These are phyloP conservation scores for Drosophila borborema DNA, from an alignment of 2,888 invertebrate genomes.

Conservation along the genomic window DNA sequence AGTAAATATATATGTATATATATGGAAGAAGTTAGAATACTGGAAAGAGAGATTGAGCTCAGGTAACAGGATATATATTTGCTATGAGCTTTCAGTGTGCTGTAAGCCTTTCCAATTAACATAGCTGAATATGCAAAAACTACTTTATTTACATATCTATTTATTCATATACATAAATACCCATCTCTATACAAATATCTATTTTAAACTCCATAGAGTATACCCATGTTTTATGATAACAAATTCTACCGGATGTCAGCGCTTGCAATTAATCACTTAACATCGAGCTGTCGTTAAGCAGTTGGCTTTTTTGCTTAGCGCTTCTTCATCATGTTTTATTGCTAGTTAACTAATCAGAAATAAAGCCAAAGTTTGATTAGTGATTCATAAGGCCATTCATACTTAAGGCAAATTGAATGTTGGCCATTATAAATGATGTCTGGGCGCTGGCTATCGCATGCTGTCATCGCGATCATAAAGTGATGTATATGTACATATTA, in stretches of 20 bases:
- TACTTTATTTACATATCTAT: background rate
- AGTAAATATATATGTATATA: too few relatives aligned
- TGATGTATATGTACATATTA: constrained; percentile 36
- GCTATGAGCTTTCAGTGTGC: too few relatives aligned
- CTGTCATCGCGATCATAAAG: constrained; percentile 39
- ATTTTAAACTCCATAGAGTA: background rate
- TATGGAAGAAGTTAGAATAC: too few relatives aligned
- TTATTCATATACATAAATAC: background rate
- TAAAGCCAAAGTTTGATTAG: background rate
- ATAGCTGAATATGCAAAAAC: background rate
- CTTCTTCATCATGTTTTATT: background rate
- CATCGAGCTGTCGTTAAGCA: background rate
- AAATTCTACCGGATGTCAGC: background rate
- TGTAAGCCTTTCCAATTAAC: background rate
- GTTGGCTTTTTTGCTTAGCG: background rate
- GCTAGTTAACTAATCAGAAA: background rate
- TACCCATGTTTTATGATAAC: too few relatives aligned
- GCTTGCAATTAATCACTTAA: background rate
- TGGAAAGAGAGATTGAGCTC: background rate
- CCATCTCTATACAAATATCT: too few relatives aligned
- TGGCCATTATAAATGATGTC: constrained; percentile 23
- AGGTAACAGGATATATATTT: background rate
- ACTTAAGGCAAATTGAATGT: constrained; percentile 1
- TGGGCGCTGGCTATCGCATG: constrained; percentile 17
- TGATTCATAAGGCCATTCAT: constrained; percentile 12